These are phyloP conservation scores for Boleophthalmus pectinirostris DNA, from an alignment of 2,113 vertebrate species.

Conservation along the genomic window DNA sequence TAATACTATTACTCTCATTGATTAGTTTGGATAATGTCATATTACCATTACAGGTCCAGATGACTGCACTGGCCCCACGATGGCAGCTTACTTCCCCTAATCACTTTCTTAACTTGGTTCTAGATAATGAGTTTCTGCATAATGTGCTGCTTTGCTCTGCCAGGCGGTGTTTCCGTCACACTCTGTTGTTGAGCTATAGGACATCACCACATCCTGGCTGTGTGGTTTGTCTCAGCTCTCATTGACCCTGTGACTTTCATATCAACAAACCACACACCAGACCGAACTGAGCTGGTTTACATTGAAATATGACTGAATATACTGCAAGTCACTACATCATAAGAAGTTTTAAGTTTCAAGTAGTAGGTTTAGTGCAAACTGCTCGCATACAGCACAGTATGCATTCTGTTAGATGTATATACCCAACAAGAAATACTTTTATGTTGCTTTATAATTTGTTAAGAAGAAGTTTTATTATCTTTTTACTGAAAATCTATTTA, in stretches of 20 bases:
- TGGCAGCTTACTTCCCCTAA: conserved; percentile 25
- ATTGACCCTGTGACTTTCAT: background rate
- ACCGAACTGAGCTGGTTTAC: background rate
- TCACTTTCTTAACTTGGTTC: conserved; percentile 28
- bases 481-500: too few relatives aligned
- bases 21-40: conserved; percentile 19
- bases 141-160: background rate
- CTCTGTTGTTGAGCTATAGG: conserved; percentile 6
- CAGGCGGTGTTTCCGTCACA: conserved; percentile 1
- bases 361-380: background rate
- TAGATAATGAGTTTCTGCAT: conserved; percentile 9
- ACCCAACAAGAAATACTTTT: too few relatives aligned
- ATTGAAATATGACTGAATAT: background rate
- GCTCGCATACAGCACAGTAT: background rate
- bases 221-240: background rate
- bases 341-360: background rate
- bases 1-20: conserved; percentile 11
- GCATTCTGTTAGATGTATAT: too few relatives aligned
- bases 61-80: conserved; percentile 21
- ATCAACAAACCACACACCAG: background rate
- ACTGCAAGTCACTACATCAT: background rate
- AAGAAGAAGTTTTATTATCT: too few relatives aligned
- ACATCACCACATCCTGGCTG: background rate
- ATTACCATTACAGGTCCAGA: conserved; percentile 26
- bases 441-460: too few relatives aligned